Evolutionary conservation across 2,888 invertebrate genomes (phyloP).

Genomic region (Eristalis pertinax): DNA sequence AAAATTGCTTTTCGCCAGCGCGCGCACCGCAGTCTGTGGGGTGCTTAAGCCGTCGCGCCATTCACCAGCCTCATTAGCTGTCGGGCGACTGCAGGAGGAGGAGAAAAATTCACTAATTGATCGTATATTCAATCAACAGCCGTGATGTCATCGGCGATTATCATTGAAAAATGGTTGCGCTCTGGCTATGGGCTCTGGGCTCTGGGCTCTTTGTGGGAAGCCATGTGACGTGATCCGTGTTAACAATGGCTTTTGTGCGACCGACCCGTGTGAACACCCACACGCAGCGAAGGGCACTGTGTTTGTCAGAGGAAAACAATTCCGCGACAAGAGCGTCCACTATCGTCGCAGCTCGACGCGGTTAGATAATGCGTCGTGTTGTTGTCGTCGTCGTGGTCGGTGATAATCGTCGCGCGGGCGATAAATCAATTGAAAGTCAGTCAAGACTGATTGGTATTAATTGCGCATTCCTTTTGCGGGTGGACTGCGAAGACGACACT

Average conservation of each 20-base stretch:
- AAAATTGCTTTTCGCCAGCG: conserved; percentile 50
- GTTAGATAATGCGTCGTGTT: conserved; percentile 17
- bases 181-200: conserved; percentile 3
- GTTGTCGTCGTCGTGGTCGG: not conserved
- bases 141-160: conserved; percentile 59
- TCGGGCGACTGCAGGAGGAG: not conserved
- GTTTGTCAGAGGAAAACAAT: too few species aligned
- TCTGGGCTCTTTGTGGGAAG: not conserved
- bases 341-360: not conserved
- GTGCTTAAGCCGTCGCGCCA: not conserved
- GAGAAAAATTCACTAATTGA: not conserved
- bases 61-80: not conserved
- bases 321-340: not conserved
- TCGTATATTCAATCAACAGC: conserved; percentile 7
- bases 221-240: conserved; percentile 48
- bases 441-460: conserved; percentile 25
- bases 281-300: not conserved
- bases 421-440: conserved; percentile 48
- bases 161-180: conserved; percentile 49
- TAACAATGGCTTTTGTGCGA: conserved; percentile 34
- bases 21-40: conserved; percentile 25
- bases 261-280: not conserved
- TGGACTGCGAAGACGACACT: not conserved
- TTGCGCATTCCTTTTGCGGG: conserved; percentile 33
- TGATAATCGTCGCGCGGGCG: conserved; percentile 7